Evolutionary conservation across 2,113 vertebrate species (phyloP).

Genomic region (Poecile atricapillus): DNA sequence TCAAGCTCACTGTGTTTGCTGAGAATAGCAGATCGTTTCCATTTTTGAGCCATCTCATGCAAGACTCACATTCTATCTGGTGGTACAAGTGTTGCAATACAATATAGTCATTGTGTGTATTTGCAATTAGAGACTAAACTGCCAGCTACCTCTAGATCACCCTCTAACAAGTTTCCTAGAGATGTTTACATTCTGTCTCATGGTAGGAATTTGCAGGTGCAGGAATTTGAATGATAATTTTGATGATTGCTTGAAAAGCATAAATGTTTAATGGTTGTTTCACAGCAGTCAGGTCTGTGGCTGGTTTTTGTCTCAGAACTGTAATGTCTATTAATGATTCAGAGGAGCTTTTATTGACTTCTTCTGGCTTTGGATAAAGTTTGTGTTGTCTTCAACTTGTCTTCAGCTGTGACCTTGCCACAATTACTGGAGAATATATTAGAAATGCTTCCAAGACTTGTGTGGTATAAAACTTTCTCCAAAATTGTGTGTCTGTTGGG

Average conservation of each 20-base stretch:
- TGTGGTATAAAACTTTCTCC: background rate
- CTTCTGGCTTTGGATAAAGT: background rate
- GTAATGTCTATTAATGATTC: background rate
- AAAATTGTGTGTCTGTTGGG: background rate
- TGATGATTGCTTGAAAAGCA: background rate
- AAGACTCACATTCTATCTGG: conserved; percentile 22
- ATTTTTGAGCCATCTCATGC: conserved; percentile 68
- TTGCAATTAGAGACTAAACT: background rate
- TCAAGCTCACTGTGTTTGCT: conserved; percentile 55
- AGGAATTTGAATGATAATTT: background rate
- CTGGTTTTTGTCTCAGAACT: background rate
- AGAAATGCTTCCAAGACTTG: background rate
- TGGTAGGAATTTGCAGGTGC: background rate
- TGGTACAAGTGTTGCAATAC: conserved; percentile 72
- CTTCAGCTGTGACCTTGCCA: background rate
- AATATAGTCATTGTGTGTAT: conserved; percentile 4
- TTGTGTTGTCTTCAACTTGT: background rate
- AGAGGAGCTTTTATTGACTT: background rate
- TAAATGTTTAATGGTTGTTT: background rate
- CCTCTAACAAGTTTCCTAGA: background rate
- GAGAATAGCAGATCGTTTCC: conserved; percentile 38
- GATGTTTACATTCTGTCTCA: background rate
- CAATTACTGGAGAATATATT: background rate
- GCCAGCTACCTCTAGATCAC: background rate
- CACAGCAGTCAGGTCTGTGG: background rate